Evolutionary conservation across 2,113 vertebrate genomes (phyloP).

Genomic region (Archilochus colubris): DNA sequence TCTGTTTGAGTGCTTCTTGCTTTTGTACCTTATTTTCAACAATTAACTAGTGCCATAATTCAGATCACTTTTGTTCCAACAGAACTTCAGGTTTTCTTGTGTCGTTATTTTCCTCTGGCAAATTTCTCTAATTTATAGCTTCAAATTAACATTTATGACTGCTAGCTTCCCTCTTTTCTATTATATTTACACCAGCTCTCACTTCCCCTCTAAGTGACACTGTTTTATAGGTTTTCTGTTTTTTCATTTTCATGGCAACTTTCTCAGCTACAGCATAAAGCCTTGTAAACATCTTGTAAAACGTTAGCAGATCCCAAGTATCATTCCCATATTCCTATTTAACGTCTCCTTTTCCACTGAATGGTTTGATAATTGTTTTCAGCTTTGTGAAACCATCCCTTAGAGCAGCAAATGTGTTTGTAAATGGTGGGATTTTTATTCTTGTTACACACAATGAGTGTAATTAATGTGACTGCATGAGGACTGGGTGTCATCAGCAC

Average conservation of each 20-base stretch:
- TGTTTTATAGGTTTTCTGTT: conserved; percentile 54
- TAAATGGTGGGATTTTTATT: background rate
- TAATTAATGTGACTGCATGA: conserved; percentile 8
- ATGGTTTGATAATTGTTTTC: background rate
- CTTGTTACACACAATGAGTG: background rate
- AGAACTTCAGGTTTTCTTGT: conserved; percentile 20
- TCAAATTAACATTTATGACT: conserved; percentile 61
- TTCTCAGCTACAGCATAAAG: background rate
- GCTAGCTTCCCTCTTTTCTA: conserved; percentile 66
- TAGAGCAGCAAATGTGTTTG: background rate
- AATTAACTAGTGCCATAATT: conserved; percentile 21
- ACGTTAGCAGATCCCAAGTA: background rate
- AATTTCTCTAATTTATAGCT: conserved; percentile 64
- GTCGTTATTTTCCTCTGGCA: conserved; percentile 51
- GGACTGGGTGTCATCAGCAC: conserved; percentile 2
- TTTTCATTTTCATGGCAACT: background rate
- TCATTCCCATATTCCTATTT: background rate
- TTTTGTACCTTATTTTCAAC: conserved; percentile 3
- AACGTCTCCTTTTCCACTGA: background rate
- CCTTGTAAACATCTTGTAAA: conserved; percentile 21
- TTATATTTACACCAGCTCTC: conserved; percentile 54
- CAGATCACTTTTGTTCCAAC: background rate
- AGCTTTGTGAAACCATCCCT: conserved; percentile 2
- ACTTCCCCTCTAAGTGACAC: conserved; percentile 54
- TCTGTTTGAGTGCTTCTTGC: background rate